A percentile compares a stretch with the other conserved stretches of the same genome.
Conservation (phyloP, 2,888 invertebrate species). For the Cephus pygmeus region DNA sequence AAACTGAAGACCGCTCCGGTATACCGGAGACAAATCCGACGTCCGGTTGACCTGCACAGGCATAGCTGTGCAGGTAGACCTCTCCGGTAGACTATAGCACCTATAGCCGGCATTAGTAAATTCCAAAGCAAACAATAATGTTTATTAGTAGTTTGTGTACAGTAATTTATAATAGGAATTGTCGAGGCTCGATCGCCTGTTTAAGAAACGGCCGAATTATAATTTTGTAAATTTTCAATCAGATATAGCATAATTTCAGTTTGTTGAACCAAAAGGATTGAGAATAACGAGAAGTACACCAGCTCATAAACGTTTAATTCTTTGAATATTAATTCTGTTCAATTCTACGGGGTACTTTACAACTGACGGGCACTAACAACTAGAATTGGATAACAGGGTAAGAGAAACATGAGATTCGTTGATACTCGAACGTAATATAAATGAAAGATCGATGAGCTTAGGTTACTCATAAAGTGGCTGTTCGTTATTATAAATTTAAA, state of each 20-base stretch:
- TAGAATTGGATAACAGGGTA: slow-evolving; percentile 1
- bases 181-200: slow-evolving; percentile 46
- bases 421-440: no score
- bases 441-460: no score
- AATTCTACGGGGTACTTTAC: no score
- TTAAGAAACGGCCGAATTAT: slow-evolving; percentile 42
- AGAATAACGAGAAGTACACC: neutral
- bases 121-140: slow-evolving; percentile 42
- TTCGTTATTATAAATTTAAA: neutral
- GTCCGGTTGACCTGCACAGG: no score
- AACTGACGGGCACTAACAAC: neutral
- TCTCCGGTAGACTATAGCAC: no score
- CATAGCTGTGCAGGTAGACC: no score
- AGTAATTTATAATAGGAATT: slow-evolving; percentile 27
- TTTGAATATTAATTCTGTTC: no score
- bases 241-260: neutral
- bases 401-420: neutral
- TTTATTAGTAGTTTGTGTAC: slow-evolving; percentile 49
- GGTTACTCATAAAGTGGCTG: no score
- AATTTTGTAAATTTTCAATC: slow-evolving; percentile 13
- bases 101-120: slow-evolving; percentile 15
- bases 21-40: no score
- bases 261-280: neutral
- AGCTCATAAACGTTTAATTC: no score
- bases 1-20: no score